These are phyloP conservation scores for Tolmerus cingulatus DNA, from an alignment of 2,888 invertebrate species.

Conservation along the genomic window DNA sequence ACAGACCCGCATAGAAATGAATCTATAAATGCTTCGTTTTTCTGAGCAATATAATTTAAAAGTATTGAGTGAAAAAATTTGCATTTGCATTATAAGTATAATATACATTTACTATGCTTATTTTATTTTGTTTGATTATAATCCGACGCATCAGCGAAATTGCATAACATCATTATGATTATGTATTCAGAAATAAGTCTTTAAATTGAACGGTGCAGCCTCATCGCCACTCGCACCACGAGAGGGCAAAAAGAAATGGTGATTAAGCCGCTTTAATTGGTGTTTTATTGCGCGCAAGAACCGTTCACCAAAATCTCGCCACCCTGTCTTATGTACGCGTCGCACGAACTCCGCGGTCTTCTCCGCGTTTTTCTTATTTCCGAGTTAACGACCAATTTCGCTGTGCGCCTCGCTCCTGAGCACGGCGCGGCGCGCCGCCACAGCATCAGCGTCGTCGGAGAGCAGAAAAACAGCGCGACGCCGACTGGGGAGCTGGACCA, in stretches of 20 bases:
- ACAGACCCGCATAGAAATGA: too few relatives aligned
- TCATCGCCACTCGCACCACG: neutral
- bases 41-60: too few relatives aligned
- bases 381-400: slow-evolving; percentile 2
- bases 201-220: neutral
- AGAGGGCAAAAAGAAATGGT: neutral
- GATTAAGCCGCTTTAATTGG: neutral
- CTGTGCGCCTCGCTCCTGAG: neutral
- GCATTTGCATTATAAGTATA: too few relatives aligned
- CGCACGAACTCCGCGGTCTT: neutral
- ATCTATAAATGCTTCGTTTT: too few relatives aligned
- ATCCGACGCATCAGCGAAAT: neutral
- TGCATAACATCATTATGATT: neutral
- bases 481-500: neutral
- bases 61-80: too few relatives aligned
- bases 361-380: neutral
- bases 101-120: too few relatives aligned
- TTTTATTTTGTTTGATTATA: too few relatives aligned
- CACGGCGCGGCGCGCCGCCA: neutral
- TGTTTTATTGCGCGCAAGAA: neutral
- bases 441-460: neutral
- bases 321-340: neutral
- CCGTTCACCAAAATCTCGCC: neutral
- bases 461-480: neutral
- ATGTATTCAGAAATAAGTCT: neutral